Percentiles rank a stretch among this genome's conserved stretches.
Evolutionary conservation across 2,113 vertebrate genomes (phyloP).

Genomic region (Podarcis cretensis): DNA sequence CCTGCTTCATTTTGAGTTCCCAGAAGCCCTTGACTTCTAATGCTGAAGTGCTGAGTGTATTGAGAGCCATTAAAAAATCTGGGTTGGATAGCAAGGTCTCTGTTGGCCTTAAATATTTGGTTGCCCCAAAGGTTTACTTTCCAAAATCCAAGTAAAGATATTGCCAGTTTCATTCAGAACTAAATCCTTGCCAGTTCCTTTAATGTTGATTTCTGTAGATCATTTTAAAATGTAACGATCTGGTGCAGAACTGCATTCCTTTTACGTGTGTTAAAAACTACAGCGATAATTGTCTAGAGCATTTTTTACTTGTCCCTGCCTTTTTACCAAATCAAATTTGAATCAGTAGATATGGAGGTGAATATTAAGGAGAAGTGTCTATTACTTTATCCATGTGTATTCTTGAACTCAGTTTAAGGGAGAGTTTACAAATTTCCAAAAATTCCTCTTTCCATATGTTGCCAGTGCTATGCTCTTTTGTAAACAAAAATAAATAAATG

Average conservation of each 20-base stretch:
- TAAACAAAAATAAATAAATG: too few relatives aligned
- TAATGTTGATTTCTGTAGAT: not conserved
- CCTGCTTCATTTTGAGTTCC: not conserved
- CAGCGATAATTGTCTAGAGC: not conserved
- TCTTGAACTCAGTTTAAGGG: not conserved
- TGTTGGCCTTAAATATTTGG: not conserved
- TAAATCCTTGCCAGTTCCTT: too few relatives aligned
- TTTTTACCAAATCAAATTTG: not conserved
- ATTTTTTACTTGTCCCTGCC: not conserved
- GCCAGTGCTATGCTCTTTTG: not conserved
- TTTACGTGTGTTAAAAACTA: not conserved
- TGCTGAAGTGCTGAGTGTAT: not conserved
- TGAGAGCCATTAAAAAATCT: not conserved
- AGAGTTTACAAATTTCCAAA: too few relatives aligned
- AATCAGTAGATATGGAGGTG: not conserved
- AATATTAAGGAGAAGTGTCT: not conserved
- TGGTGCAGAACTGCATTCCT: not conserved
- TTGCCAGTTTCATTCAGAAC: too few relatives aligned
- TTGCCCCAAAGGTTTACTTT: rapidly evolving
- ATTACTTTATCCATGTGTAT: not conserved
- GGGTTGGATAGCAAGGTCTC: not conserved
- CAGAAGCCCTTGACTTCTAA: not conserved
- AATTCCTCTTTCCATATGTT: too few relatives aligned
- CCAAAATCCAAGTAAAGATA: too few relatives aligned
- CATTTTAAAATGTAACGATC: not conserved